Evolutionary conservation across 2,888 invertebrate species (phyloP).

Genomic region (Hirtodrosophila confusa): DNA sequence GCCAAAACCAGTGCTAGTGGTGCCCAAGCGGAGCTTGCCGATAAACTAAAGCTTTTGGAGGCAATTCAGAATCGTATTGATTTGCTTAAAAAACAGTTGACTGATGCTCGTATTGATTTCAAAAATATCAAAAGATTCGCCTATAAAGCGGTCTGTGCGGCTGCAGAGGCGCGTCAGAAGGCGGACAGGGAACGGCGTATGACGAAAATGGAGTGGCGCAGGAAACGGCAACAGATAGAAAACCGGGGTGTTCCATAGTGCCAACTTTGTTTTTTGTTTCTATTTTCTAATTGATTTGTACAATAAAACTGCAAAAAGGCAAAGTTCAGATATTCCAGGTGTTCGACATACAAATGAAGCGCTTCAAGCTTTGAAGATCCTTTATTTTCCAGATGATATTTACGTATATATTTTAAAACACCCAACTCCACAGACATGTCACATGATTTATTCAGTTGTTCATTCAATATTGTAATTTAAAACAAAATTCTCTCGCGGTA

Average conservation of each 20-base stretch:
- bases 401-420: too few species aligned
- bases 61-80: constrained; percentile 88
- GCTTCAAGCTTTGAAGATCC: too few species aligned
- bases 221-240: neutral
- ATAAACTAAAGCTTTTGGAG: constrained; percentile 88
- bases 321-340: too few species aligned
- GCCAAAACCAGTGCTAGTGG: constrained; percentile 87
- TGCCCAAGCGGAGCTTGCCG: constrained; percentile 87
- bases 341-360: too few species aligned
- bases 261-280: too few species aligned
- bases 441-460: neutral
- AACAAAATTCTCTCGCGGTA: constrained; percentile 6
- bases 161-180: constrained; percentile 87
- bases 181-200: constrained; percentile 45
- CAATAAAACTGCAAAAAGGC: too few species aligned
- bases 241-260: too few species aligned
- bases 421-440: neutral
- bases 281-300: too few species aligned
- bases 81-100: constrained; percentile 87
- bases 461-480: constrained; percentile 25
- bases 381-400: too few species aligned
- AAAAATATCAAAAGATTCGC: constrained; percentile 89
- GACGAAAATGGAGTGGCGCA: neutral
- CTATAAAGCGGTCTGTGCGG: constrained; percentile 88
- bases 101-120: constrained; percentile 87